A percentile compares a stretch with the other conserved stretches of the same genome.
These are phyloP conservation scores for Pegoplata infirma DNA, from an alignment of 2,888 invertebrate species.

Conservation along the genomic window DNA sequence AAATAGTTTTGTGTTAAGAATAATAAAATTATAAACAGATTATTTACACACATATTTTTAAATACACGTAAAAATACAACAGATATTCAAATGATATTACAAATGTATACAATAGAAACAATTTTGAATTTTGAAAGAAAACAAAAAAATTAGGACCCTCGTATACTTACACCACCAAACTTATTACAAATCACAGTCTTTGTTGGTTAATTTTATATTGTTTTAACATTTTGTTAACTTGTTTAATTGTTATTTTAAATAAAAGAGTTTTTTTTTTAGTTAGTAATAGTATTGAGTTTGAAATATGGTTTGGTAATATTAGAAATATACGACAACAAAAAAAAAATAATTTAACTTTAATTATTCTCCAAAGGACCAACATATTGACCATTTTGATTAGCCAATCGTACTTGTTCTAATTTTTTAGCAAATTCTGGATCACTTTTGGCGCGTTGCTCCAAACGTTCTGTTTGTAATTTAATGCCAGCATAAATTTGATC, in stretches of 20 bases:
- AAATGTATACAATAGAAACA: constrained; percentile 10
- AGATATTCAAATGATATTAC: not conserved
- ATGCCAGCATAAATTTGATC: constrained; percentile 93
- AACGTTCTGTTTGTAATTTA: constrained; percentile 80
- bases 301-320: no score
- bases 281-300: constrained; percentile 16
- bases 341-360: no score
- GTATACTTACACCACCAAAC: constrained; percentile 57
- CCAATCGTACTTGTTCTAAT: constrained; percentile 75
- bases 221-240: constrained; percentile 25
- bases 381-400: constrained; percentile 84
- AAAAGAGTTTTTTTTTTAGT: constrained; percentile 13
- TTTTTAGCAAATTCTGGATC: constrained; percentile 78
- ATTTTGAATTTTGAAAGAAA: constrained; percentile 7
- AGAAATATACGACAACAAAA: no score
- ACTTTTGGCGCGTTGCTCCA: constrained; percentile 78
- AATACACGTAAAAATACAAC: not conserved
- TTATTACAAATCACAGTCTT: constrained; percentile 71
- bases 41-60: constrained; percentile 24
- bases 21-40: constrained; percentile 29
- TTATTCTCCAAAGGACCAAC: constrained; percentile 75
- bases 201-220: constrained; percentile 60
- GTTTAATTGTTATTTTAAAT: constrained; percentile 23
- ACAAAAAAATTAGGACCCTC: constrained; percentile 35
- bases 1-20: constrained; percentile 9